Evolutionary conservation across 2,888 invertebrate genomes (phyloP).

Genomic region (Pseudococcus jackbeardsleyi): DNA sequence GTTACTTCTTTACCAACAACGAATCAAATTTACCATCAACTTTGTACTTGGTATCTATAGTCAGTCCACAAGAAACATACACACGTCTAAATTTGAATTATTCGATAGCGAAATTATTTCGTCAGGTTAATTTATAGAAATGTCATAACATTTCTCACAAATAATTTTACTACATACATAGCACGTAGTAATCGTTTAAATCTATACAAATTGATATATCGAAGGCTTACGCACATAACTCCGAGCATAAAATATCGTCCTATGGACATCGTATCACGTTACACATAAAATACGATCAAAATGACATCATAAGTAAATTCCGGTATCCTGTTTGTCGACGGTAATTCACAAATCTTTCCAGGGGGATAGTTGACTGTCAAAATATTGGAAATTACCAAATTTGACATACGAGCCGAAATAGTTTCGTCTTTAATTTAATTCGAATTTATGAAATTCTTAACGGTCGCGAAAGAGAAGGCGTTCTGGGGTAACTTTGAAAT

Average conservation of each 20-base stretch:
- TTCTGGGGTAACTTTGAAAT: conserved; percentile 18
- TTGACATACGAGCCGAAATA: background rate
- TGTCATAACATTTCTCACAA: background rate
- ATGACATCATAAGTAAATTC: conserved; percentile 11
- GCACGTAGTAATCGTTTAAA: background rate
- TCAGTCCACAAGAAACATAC: background rate
- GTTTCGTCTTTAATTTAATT: conserved; percentile 29
- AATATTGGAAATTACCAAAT: conserved; percentile 16
- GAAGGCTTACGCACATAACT: conserved; percentile 8
- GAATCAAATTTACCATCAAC: background rate
- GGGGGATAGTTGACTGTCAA: conserved; percentile 20
- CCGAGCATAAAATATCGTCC: background rate
- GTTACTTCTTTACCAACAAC: too few relatives aligned
- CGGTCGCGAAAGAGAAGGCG: background rate
- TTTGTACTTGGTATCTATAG: too few relatives aligned
- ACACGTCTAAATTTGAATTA: background rate
- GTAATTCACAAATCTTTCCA: conserved; percentile 14
- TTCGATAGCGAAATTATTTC: background rate
- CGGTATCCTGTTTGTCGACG: background rate
- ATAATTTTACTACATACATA: background rate
- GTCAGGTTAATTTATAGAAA: background rate
- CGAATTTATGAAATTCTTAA: conserved; percentile 52
- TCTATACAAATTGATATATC: conserved; percentile 25
- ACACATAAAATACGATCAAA: conserved; percentile 7
- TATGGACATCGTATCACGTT: background rate